Evolutionary conservation across 2,113 vertebrate genomes (phyloP).

Genomic region (Meriones unguiculatus): DNA sequence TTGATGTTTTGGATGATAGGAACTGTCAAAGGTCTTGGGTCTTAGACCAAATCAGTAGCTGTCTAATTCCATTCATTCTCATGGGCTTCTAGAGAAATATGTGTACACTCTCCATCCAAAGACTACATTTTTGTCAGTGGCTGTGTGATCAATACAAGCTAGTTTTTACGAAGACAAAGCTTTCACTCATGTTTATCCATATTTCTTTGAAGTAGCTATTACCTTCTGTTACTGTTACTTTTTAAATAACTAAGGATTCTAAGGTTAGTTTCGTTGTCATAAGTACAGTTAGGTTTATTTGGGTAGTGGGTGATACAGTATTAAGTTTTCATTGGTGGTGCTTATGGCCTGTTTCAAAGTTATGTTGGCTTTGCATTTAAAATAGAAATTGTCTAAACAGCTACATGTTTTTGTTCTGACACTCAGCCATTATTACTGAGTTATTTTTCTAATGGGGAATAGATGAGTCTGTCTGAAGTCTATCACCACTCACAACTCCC

Average conservation of each 20-base stretch:
- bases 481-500: neutral
- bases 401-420: constrained; percentile 19
- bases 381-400: constrained; percentile 2
- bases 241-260: constrained; percentile 37
- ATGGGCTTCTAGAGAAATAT: neutral
- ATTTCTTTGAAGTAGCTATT: neutral
- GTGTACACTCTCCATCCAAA: constrained; percentile 20
- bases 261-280: constrained; percentile 15
- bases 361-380: neutral
- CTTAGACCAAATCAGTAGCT: neutral
- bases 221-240: constrained; percentile 12
- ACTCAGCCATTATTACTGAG: neutral
- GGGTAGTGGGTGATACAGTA: neutral
- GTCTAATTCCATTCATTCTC: neutral
- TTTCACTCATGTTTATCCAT: neutral
- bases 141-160: neutral
- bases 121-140: constrained; percentile 31
- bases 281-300: neutral
- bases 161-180: neutral
- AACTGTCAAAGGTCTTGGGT: neutral
- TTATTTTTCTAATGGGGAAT: neutral
- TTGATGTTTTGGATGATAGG: constrained; percentile 22
- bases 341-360: neutral
- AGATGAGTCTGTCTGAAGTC: neutral
- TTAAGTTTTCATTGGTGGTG: neutral